phyloP scores from a whole-genome alignment of 2,797 vertebrate species.

The Macropodus opercularis region DNA sequence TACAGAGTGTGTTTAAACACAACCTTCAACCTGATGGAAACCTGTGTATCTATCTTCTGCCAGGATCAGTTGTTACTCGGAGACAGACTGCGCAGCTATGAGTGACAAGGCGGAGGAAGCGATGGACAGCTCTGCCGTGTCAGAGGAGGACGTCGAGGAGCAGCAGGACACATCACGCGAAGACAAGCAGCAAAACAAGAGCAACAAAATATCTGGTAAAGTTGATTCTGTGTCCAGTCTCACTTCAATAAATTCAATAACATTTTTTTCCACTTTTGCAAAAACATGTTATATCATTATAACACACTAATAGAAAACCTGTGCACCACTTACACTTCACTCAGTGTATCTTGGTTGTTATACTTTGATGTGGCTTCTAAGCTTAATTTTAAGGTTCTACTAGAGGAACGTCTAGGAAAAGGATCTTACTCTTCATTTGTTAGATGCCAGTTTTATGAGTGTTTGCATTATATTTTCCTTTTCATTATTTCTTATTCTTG shows the following conservation, averaged over 20 bases:
- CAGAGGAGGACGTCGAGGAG: constrained; percentile 53
- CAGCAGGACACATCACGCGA: constrained; percentile 23
- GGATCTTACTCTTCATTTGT: not conserved
- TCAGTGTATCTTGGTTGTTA: not conserved
- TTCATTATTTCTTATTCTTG: not conserved
- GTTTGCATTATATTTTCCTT: not conserved
- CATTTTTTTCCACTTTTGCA: too few relatives aligned
- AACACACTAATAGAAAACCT: too few relatives aligned
- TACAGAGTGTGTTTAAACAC: not conserved
- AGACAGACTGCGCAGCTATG: constrained; percentile 30
- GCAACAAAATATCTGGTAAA: constrained; percentile 38
- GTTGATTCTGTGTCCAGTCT: too few relatives aligned
- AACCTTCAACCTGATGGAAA: not conserved
- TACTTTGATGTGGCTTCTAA: too few relatives aligned
- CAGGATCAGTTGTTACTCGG: not conserved
- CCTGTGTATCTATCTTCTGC: not conserved
- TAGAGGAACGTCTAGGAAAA: not conserved
- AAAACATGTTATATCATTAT: not conserved
- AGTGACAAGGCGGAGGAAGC: constrained; percentile 45
- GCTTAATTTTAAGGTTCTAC: too few relatives aligned
- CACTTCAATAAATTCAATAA: not conserved
- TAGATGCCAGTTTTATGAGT: not conserved
- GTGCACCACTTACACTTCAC: not conserved
- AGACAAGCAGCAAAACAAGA: constrained; percentile 5
- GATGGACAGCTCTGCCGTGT: constrained; percentile 47